Base-by-base conservation (phyloP, 37 sponge, comb jelly and placozoan species). In the Axinella damicornis region DNA sequence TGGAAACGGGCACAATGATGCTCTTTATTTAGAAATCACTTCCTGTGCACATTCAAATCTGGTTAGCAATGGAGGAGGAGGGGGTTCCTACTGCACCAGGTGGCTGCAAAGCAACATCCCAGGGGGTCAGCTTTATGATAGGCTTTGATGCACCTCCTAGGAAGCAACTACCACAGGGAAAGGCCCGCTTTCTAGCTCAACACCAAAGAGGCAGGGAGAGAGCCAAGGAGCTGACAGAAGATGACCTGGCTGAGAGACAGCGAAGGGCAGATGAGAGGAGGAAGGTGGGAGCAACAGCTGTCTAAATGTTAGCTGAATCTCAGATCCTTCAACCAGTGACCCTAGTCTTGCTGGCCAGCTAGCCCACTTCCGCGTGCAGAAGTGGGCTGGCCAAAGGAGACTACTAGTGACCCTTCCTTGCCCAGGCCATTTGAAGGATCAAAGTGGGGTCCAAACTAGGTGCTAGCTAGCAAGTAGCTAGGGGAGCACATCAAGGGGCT, bases 221-320 rank as follows among this genome's bases (percentile, higher is more conserved):
- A 57, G 57, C 22, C 46, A 77, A 57, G 74, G 77, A 60, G 57
- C 27, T 82, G 24, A 69, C 89, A 13, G 27, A 75, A 31, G 83
- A 65, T 20, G 53, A 28, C 24, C 14, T 88, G 2, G 63, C 33
- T 27, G 70, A 69, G n/a, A 88, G 82, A 35, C 89, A 88, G 41
- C 66, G 71, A 55, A 22, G 40, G 52, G 89, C 89, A 57, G 89
- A 88, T 12, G 83, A 88, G 22, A 82, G 89, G 69, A 75, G 89
- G 61, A 75, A 88, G 83, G 89, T 88, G 46, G 27, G 21, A 57
- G 59, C 20, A 21, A 63, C 5, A 63, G 28, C 2, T 63, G 9
- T 25, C 2, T 2, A 63, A 6, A 13, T 63, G 65, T 46, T 4
- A 9, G 46, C 46, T n/a, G n/a, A n/a, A n/a, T n/a, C n/a, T n/a